These are phyloP conservation scores for Dolichomitus sp. DNA, from an alignment of 2,888 invertebrate species.

Conservation along the genomic window DNA sequence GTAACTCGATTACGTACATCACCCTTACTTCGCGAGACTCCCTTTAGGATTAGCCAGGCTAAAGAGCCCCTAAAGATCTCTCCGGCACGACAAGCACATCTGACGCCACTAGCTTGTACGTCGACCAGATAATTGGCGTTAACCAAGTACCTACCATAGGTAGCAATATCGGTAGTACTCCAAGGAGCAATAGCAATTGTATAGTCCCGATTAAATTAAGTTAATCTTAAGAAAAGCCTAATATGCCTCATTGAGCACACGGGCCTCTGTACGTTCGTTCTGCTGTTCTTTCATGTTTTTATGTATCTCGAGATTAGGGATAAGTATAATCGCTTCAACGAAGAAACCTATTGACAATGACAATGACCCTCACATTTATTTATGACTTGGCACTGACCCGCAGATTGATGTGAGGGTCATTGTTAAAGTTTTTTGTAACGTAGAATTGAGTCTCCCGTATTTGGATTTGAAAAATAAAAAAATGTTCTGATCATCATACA, in stretches of 20 bases:
- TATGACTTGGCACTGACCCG: too few species aligned
- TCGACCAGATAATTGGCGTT: constrained; percentile 31
- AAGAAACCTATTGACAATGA: too few species aligned
- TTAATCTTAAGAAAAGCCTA: background rate
- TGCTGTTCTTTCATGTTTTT: background rate
- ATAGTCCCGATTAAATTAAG: background rate
- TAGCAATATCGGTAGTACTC: constrained; percentile 10
- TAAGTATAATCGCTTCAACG: background rate
- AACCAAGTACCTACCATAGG: constrained; percentile 1
- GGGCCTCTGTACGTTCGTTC: background rate
- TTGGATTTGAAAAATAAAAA: too few species aligned
- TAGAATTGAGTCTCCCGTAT: too few species aligned
- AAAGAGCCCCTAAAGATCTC: constrained; percentile 37
- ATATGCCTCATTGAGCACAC: background rate
- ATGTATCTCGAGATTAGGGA: background rate
- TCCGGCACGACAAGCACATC: background rate
- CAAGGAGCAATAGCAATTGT: constrained; percentile 2
- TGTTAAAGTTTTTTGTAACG: too few species aligned
- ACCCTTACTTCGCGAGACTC: constrained; percentile 18
- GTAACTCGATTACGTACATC: constrained; percentile 57
- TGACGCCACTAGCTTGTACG: constrained; percentile 9
- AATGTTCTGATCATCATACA: too few species aligned
- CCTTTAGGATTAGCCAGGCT: constrained; percentile 30
- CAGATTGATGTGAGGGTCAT: too few species aligned
- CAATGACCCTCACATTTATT: too few species aligned